Conservation (phyloP, 1,140 invertebrate species). For the Drosophila burlai region DNA sequence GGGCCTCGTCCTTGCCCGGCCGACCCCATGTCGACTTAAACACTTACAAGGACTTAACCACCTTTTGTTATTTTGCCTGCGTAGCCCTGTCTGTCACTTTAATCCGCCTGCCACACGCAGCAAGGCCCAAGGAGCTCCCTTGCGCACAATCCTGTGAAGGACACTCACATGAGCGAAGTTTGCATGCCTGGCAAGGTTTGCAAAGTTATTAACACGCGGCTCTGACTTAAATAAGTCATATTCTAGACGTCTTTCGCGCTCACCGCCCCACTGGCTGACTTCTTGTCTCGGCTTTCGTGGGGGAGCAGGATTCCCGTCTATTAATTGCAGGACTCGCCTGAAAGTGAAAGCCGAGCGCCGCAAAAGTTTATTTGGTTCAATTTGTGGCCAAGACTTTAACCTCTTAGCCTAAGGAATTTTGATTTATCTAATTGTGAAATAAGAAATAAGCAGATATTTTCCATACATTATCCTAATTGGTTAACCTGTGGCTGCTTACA, state of each 20-base stretch:
- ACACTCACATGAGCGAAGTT: conserved; percentile 47
- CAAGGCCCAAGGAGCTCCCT: background rate
- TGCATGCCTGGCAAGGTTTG: conserved; percentile 60
- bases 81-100: conserved; percentile 81
- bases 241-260: conserved; percentile 47
- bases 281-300: conserved; percentile 11
- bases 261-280: conserved; percentile 38
- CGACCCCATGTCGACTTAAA: conserved; percentile 75
- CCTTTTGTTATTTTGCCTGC: conserved; percentile 73
- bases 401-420: background rate
- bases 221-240: conserved; percentile 72
- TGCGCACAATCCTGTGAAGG: conserved; percentile 58
- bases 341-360: conserved; percentile 42
- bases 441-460: background rate
- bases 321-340: conserved; percentile 43
- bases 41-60: conserved; percentile 82
- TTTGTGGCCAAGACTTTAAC: conserved; percentile 5
- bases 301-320: conserved; percentile 7
- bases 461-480: background rate
- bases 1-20: conserved; percentile 21
- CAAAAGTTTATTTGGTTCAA: conserved; percentile 23
- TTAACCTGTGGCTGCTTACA: background rate
- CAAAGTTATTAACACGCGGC: conserved; percentile 78
- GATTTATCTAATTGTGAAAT: background rate
- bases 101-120: conserved; percentile 72